Evolutionary conservation across 2,113 vertebrate genomes (phyloP), one percentile per base, ranked within the genome.

Genomic region (Pipa parva): DNA sequence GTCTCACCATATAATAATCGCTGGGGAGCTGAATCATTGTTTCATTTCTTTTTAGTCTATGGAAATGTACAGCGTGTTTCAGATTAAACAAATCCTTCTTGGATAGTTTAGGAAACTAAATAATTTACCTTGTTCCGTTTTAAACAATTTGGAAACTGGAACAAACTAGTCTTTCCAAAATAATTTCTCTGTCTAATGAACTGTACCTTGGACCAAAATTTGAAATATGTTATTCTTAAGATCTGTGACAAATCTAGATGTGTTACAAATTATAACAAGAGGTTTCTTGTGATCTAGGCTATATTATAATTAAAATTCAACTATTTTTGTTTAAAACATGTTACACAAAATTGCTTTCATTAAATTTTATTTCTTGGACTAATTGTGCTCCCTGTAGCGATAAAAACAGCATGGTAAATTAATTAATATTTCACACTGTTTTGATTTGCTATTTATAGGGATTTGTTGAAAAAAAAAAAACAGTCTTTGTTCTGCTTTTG

Each of bases 291-390:
- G 73, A 74, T 76, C 75, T 72, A 74, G 72, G 63, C 75, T 76
- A 77, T 80, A 42, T n/a, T 80, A 64, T 78, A 82, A 81, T 85
- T 85, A 82, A 83, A 82, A 76, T 80, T 75, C 72, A 81, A 67
- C 77, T 74, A 78, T 68, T 82, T 79, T 79, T 68, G 59, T 72
- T 74, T 73, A 77, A 77, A 81, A 69, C 69, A 75, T 65, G 68
- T 75, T 74, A 73, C 69, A 80, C 77, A 78, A 76, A 84, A 79
- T 80, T 76, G 59, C 73, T 80, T 81, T 83, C 80, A 81, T 85
- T 82, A 83, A 71, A 73, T 80, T 74, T 76, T 25, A 36, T 50
- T 70, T 24, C 72, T 64, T 63, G 65, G 63, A 71, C 75, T 84
- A 85, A 85, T 84, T 79, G 78, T 74, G 76, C 76, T 78, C 82